Conservation (phyloP, 2,113 vertebrate species). For the Papio anubis region DNA sequence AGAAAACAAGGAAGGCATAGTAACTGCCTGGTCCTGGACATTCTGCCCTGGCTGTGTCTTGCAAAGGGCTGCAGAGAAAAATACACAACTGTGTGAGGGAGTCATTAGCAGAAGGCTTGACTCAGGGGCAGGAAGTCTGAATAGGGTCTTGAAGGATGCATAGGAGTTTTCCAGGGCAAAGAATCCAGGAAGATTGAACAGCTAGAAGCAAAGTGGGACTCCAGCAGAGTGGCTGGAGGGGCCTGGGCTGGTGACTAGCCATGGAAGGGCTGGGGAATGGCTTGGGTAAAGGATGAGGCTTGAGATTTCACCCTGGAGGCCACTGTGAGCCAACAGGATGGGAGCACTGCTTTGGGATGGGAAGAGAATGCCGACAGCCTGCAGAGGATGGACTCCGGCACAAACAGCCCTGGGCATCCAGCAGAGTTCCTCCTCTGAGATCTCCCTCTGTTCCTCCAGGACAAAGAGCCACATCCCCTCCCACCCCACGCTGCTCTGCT, state of each 20-base stretch:
- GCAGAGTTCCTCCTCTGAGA: neutral
- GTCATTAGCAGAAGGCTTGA: neutral
- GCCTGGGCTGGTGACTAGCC: rapidly evolving
- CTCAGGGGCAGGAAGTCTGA: neutral
- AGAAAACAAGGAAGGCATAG: neutral
- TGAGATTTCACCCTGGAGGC: no score
- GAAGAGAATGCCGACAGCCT: neutral
- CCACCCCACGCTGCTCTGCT: no score
- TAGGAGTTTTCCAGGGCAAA: conserved; percentile 1
- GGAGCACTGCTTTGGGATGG: no score
- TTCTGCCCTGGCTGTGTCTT: rapidly evolving
- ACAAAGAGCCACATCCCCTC: neutral
- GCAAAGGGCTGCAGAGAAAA: neutral
- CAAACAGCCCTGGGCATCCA: neutral
- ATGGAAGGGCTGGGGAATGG: neutral
- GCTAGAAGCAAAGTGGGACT: neutral
- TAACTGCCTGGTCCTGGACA: rapidly evolving
- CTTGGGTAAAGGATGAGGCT: neutral
- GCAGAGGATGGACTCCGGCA: rapidly evolving
- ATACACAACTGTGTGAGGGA: no score
- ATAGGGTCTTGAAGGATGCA: neutral
- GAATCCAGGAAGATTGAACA: neutral
- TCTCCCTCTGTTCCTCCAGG: neutral
- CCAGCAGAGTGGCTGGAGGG: neutral
- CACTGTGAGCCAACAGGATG: neutral